These are phyloP conservation scores for Paguma larvata DNA, from an alignment of 2,797 vertebrate genomes.

Conservation along the genomic window DNA sequence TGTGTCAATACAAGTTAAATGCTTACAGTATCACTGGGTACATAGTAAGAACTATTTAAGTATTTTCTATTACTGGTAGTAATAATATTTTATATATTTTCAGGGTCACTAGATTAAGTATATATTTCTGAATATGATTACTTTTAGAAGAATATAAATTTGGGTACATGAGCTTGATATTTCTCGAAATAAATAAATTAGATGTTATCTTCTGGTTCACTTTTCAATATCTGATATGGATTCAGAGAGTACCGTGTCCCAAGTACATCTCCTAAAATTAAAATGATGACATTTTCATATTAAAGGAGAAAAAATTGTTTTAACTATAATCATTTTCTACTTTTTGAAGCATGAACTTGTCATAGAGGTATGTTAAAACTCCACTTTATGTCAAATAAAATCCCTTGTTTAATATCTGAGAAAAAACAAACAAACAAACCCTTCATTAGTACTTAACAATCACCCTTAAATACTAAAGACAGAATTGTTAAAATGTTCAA, in stretches of 20 bases:
- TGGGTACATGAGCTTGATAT: neutral
- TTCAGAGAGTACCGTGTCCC: neutral
- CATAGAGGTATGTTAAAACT: slow-evolving; percentile 38
- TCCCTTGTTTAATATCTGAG: neutral
- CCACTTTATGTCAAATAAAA: neutral
- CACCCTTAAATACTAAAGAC: neutral
- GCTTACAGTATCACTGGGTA: neutral
- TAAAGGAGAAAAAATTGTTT: slow-evolving; percentile 16
- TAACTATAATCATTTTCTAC: neutral
- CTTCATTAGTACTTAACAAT: neutral
- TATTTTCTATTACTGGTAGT: neutral
- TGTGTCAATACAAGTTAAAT: neutral
- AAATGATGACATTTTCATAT: slow-evolving; percentile 18
- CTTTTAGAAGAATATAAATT: neutral
- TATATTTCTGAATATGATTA: slow-evolving; percentile 2
- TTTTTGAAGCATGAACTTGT: slow-evolving; percentile 36
- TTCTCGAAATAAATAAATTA: slow-evolving; percentile 4
- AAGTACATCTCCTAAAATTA: slow-evolving; percentile 39
- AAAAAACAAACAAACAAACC: neutral
- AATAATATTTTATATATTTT: neutral
- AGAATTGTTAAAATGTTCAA: neutral
- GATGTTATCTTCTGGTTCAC: neutral
- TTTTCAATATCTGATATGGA: neutral
- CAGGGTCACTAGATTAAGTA: neutral
- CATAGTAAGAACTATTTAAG: neutral